Evolutionary conservation across 2,888 invertebrate species (phyloP).

Genomic region (Melanotus villosus): DNA sequence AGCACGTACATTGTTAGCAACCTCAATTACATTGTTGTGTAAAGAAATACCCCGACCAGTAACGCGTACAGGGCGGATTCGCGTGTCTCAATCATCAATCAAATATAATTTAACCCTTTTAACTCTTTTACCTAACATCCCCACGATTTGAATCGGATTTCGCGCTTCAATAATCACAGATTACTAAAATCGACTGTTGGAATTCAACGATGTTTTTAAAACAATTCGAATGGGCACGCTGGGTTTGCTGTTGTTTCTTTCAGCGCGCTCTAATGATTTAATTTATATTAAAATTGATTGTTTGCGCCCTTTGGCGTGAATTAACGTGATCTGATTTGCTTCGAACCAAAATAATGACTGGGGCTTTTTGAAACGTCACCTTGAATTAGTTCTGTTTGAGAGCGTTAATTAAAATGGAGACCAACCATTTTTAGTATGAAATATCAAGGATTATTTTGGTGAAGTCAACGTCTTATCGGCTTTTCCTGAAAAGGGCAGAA

Average conservation of each 20-base stretch:
- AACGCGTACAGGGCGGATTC: neutral
- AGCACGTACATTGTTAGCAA: constrained; percentile 30
- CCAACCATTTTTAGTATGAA: neutral
- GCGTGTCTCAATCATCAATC: neutral
- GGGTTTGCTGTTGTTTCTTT: neutral
- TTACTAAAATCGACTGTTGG: too few species aligned
- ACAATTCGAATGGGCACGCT: neutral
- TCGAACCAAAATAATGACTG: neutral
- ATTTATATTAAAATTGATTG: neutral
- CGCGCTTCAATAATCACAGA: neutral
- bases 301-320: neutral
- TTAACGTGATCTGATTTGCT: neutral
- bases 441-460: too few species aligned
- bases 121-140: neutral
- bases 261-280: neutral
- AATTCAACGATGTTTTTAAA: too few species aligned
- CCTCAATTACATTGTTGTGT: constrained; percentile 28
- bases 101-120: constrained; percentile 20
- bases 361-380: neutral
- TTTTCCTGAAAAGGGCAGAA: too few species aligned
- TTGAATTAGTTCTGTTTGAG: neutral
- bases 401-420: neutral
- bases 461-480: too few species aligned
- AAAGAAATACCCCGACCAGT: neutral
- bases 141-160: neutral